Conservation (phyloP, 30 jellyfish, hydroid and myxozoan genomes). For the Catostylus mosaicus region DNA sequence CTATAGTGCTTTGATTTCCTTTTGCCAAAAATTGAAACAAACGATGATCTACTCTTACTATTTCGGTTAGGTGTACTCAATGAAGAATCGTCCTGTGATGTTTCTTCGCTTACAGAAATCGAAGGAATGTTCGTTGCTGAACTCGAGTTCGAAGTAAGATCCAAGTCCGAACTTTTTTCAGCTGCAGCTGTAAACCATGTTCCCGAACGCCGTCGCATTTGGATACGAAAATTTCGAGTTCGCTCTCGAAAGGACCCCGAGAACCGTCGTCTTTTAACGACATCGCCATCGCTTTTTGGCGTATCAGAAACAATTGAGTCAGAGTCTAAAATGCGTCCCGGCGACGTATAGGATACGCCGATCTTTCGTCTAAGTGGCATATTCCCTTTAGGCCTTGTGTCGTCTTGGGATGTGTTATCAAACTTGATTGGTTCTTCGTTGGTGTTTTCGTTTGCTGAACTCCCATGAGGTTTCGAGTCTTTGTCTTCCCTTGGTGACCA, state of each 20-base stretch:
- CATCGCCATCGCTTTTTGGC: constrained; percentile 29
- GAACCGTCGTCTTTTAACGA: constrained; percentile 52
- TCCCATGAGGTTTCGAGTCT: constrained; percentile 29
- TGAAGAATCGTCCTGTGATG: constrained; percentile 24
- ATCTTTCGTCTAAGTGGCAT: constrained; percentile 47
- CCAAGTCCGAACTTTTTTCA: constrained; percentile 35
- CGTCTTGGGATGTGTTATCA: constrained; percentile 2
- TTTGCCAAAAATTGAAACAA: constrained; percentile 47
- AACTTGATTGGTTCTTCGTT: neutral
- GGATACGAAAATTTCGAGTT: constrained; percentile 59
- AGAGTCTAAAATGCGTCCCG: constrained; percentile 2
- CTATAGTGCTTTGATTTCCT: constrained; percentile 35
- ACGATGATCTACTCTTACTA: constrained; percentile 42
- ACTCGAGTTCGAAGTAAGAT: constrained; percentile 1
- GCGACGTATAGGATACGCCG: constrained; percentile 63
- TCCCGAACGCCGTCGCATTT: constrained; percentile 71
- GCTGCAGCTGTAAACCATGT: constrained; percentile 63
- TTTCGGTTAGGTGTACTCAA: constrained; percentile 12
- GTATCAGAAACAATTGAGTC: constrained; percentile 14
- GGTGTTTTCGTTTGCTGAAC: constrained; percentile 9
- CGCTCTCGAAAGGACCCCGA: constrained; percentile 70
- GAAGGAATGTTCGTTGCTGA: constrained; percentile 28
- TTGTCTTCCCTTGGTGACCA: constrained; percentile 88
- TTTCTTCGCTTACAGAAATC: constrained; percentile 14
- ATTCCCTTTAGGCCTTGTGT: constrained; percentile 10